phyloP scores from a whole-genome alignment of 2,888 invertebrate genomes.

The Diabrotica balteata region DNA sequence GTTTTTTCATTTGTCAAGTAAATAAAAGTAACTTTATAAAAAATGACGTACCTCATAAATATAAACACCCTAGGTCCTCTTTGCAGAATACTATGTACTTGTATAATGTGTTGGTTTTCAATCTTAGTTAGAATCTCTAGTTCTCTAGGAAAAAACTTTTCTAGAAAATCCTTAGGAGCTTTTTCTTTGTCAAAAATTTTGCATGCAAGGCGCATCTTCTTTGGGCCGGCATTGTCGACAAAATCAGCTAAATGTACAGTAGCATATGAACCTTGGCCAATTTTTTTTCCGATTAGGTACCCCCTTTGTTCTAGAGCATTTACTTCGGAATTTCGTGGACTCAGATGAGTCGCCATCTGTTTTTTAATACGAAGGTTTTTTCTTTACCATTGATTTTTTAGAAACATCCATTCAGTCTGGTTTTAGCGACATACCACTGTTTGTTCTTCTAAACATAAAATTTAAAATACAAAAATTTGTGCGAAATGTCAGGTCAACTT shows the following conservation, averaged over 20 bases:
- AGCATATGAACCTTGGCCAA: slow-evolving; percentile 91
- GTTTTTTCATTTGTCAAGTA: too few species aligned
- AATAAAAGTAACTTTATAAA: too few species aligned
- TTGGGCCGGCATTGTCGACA: slow-evolving; percentile 74
- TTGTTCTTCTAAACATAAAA: slow-evolving; percentile 37
- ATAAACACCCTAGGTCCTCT: slow-evolving; percentile 85
- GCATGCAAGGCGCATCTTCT: slow-evolving; percentile 81
- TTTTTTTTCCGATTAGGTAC: slow-evolving; percentile 79
- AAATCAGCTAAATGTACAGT: slow-evolving; percentile 88
- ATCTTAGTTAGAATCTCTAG: slow-evolving; percentile 88
- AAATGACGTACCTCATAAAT: slow-evolving; percentile 73
- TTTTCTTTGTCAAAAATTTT: slow-evolving; percentile 92
- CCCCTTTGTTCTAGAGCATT: slow-evolving; percentile 85
- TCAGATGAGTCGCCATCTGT: slow-evolving; percentile 73
- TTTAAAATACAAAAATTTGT: slow-evolving; percentile 42
- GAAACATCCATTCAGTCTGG: slow-evolving; percentile 43
- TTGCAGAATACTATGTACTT: slow-evolving; percentile 86
- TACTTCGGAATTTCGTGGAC: slow-evolving; percentile 83
- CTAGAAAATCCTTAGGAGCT: slow-evolving; percentile 87
- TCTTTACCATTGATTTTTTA: slow-evolving; percentile 40
- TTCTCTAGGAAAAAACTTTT: slow-evolving; percentile 93
- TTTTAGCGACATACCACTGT: slow-evolving; percentile 37
- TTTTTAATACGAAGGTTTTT: slow-evolving; percentile 33
- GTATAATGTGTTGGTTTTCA: slow-evolving; percentile 89
- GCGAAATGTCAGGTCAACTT: slow-evolving; percentile 38